These are phyloP conservation scores for Sinocyclocheilus grahami DNA, from an alignment of 2,113 vertebrate species.

Conservation along the genomic window DNA sequence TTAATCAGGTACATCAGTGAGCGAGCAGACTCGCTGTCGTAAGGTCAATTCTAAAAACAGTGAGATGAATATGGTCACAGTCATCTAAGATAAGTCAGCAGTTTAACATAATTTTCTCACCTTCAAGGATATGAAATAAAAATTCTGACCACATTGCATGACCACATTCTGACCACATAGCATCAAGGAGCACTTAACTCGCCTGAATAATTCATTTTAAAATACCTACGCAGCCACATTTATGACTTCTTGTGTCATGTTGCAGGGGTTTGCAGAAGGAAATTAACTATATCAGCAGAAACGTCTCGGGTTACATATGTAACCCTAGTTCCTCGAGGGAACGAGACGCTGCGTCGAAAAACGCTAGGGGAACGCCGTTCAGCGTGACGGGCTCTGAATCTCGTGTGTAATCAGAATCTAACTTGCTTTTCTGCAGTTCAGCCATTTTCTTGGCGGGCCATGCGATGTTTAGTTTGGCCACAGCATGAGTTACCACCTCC, in stretches of 20 bases:
- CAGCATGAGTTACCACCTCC: too few relatives aligned
- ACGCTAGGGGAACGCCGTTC: too few relatives aligned
- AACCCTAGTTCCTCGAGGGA: too few relatives aligned
- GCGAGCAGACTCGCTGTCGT: background rate
- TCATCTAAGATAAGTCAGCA: background rate
- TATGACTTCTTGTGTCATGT: constrained; percentile 20
- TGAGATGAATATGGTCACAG: background rate
- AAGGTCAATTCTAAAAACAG: background rate
- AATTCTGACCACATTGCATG: background rate
- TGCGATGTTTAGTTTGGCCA: too few relatives aligned
- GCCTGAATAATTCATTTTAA: constrained; percentile 13
- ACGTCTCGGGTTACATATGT: too few relatives aligned
- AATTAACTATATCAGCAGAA: constrained; percentile 8
- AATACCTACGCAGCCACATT: background rate
- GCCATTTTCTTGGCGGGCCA: too few relatives aligned
- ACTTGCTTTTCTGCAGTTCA: too few relatives aligned
- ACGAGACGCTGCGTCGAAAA: too few relatives aligned
- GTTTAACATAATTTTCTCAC: background rate
- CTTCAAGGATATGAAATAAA: background rate
- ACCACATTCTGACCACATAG: background rate
- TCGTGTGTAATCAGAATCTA: too few relatives aligned
- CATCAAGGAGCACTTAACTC: background rate
- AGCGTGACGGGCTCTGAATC: too few relatives aligned
- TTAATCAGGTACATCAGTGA: background rate
- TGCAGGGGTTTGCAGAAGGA: background rate